phyloP scores from a whole-genome alignment of 2,888 invertebrate species.

The Caenorhabditis imperialis region DNA sequence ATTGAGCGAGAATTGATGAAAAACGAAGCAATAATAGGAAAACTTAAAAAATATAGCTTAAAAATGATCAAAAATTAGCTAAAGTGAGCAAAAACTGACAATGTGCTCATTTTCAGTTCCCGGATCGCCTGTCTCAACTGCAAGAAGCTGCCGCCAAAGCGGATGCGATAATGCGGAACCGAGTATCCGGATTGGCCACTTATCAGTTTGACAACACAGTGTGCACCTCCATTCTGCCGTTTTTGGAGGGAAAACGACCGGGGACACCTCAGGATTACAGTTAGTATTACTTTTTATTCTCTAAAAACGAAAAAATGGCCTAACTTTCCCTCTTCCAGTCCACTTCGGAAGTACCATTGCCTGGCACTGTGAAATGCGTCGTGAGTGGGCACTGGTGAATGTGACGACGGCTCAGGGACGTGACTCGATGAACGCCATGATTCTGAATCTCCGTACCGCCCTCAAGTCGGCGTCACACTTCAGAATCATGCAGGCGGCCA shows the following conservation, averaged over 20 bases:
- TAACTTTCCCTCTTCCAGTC: conserved; percentile 19
- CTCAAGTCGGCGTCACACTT: conserved; percentile 28
- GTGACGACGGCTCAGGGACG: conserved; percentile 36
- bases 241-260: conserved; percentile 11
- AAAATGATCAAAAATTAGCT: too few species aligned
- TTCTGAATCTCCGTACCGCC: conserved; percentile 33
- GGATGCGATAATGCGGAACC: conserved; percentile 34
- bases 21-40: too few species aligned
- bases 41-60: too few species aligned
- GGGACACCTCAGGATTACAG: conserved; percentile 29
- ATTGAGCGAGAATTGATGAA: too few species aligned
- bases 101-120: conserved; percentile 35
- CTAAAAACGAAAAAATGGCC: too few species aligned
- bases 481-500: conserved; percentile 37
- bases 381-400: conserved; percentile 24
- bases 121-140: conserved; percentile 34
- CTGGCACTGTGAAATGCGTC: conserved; percentile 46
- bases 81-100: too few species aligned
- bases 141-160: conserved; percentile 17
- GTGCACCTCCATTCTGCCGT: conserved; percentile 7
- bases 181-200: conserved; percentile 22
- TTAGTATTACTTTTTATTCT: neutral
- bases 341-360: conserved; percentile 35
- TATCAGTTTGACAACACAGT: conserved; percentile 37
- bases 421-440: conserved; percentile 34